Base-by-base conservation (phyloP, 2,113 vertebrate genomes). In the Menura novaehollandiae region DNA sequence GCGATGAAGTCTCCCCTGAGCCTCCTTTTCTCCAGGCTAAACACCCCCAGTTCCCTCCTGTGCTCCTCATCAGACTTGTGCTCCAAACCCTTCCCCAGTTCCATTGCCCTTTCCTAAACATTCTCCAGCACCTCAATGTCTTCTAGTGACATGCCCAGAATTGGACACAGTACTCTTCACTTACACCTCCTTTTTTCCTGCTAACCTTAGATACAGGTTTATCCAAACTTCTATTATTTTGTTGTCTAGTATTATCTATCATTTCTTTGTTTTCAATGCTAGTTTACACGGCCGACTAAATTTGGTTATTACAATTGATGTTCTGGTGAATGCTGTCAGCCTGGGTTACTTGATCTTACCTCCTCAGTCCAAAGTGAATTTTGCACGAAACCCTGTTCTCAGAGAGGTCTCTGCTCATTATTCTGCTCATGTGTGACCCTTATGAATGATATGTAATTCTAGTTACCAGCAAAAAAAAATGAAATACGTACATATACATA, bases 61-160 rank as follows among this genome's bases (percentile, higher is more conserved):
- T 56, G 15, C 27, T 28, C 17, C 35, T 43, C 51, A 58, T 6
- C 52, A 43, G 14, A 19, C 12, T 11, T 72, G 26, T 56, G 17
- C 21, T 88, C 32, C 58, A 43, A 17, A 58, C 8, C 35, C 26
- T 51, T 43, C 12, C 19, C 2, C 59, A 73, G 35, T 10, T 37
- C 18, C 3, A 0, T 1, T 23, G 3, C 22, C 17, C 18, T 51
- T 37, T 26, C 2, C 18, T 66, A 51, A 8, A 27, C 4, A 0
- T 0, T 0, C 0, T 44, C 9, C 32, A 81, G 27, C 35, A 5
- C 27, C 10, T 44, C 76, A 58, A 4, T 19, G 4, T 7, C 30
- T 53, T 43, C 4, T 20, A 30, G 13, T 5, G 35, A 35, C 28
- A 2, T 11, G 10, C 9, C 32, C 43, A 58, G 26, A 58, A 43